Evolutionary conservation across 2,888 invertebrate genomes (phyloP).

Genomic region (Marronus borbonicus): DNA sequence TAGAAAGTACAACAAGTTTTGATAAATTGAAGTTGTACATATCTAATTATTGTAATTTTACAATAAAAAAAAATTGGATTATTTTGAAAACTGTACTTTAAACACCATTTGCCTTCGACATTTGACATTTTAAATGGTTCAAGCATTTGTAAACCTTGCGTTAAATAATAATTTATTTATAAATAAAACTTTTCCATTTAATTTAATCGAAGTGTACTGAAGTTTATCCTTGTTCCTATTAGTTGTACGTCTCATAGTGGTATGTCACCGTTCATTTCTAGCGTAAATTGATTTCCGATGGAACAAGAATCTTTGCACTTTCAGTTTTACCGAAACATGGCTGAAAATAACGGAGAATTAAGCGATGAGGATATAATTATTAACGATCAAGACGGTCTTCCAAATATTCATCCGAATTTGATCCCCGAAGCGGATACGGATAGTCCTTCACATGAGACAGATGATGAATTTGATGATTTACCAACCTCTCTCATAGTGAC

Average conservation of each 20-base stretch:
- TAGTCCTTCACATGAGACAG: slow-evolving; percentile 76
- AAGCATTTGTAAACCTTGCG: slow-evolving; percentile 24
- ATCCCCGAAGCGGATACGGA: slow-evolving; percentile 80
- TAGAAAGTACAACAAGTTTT: background rate
- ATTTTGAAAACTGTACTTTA: slow-evolving; percentile 13
- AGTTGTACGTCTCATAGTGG: slow-evolving; percentile 24
- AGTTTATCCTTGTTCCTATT: slow-evolving; percentile 30
- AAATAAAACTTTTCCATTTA: slow-evolving; percentile 39
- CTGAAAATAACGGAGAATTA: slow-evolving; percentile 64
- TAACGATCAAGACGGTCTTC: slow-evolving; percentile 88
- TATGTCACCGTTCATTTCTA: slow-evolving; percentile 32
- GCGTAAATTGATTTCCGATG: slow-evolving; percentile 35
- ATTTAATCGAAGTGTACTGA: slow-evolving; percentile 25
- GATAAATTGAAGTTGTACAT: background rate
- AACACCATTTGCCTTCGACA: slow-evolving; percentile 22
- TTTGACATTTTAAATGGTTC: slow-evolving; percentile 40
- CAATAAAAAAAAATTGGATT: background rate
- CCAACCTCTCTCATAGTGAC: slow-evolving; percentile 93
- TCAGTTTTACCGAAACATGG: slow-evolving; percentile 57
- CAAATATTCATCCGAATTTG: slow-evolving; percentile 87
- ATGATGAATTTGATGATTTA: slow-evolving; percentile 85
- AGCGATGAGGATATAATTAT: slow-evolving; percentile 84
- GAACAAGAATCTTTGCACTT: slow-evolving; percentile 30
- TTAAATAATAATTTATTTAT: slow-evolving; percentile 43
- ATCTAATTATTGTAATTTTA: background rate